phyloP scores from a whole-genome alignment of 2,797 vertebrate genomes.

The Amniataba percoides region DNA sequence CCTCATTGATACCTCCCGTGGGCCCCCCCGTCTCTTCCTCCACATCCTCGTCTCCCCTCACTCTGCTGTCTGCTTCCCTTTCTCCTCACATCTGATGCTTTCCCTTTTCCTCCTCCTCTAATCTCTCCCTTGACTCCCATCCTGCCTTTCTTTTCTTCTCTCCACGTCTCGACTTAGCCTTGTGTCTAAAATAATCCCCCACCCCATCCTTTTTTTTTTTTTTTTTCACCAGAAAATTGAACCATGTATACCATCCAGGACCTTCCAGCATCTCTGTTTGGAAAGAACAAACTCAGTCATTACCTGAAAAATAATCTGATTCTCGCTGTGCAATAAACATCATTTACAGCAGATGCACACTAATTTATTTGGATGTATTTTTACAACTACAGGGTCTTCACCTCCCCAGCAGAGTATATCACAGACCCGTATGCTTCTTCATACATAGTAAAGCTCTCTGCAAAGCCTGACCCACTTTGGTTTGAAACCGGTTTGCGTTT shows the following conservation, averaged over 20 bases:
- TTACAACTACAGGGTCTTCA: constrained; percentile 24
- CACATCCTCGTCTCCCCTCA: constrained; percentile 42
- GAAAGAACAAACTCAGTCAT: constrained; percentile 1
- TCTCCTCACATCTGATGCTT: constrained; percentile 59
- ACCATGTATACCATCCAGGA: constrained; percentile 38
- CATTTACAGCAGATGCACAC: too few relatives aligned
- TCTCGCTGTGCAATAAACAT: too few relatives aligned
- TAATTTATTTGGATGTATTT: constrained; percentile 27
- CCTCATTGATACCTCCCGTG: constrained; percentile 75
- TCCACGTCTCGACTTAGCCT: constrained; percentile 37
- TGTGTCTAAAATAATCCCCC: constrained; percentile 48
- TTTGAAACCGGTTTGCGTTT: constrained; percentile 33
- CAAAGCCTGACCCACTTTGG: constrained; percentile 46
- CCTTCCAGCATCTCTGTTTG: constrained; percentile 10
- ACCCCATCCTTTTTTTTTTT: constrained; percentile 1
- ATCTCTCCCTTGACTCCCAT: constrained; percentile 71
- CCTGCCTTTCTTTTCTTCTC: constrained; percentile 46
- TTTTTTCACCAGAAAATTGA: constrained; percentile 22
- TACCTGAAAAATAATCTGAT: not conserved
- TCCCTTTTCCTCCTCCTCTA: constrained; percentile 55
- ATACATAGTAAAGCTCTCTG: constrained; percentile 2
- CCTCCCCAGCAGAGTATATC: constrained; percentile 29
- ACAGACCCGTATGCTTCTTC: constrained; percentile 6
- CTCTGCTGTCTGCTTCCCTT: constrained; percentile 61
- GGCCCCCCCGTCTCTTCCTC: constrained; percentile 47